Base-by-base conservation (phyloP, 2,113 vertebrate genomes). In the Octodon degus region DNA sequence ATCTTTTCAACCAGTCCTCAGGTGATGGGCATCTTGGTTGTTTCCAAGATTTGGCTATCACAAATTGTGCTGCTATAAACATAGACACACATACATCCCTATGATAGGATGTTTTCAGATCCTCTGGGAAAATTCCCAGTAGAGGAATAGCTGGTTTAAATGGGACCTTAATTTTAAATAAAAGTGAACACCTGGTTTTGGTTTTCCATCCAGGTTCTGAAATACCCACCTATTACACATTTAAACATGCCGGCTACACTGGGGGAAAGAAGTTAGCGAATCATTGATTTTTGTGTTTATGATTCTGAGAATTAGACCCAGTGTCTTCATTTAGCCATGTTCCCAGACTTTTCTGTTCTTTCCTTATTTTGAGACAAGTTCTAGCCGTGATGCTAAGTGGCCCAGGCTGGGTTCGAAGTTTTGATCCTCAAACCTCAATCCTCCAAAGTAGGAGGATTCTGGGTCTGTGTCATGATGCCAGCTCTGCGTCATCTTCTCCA, bases 151-250 rank as follows among this genome's bases (percentile, higher is more conserved):
- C 43, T 43, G 43, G 43, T 43, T 43, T 43, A 43, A 43, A 43
- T 43, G 43, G 43, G 43, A 43, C 53, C 53, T 55, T 34, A 24
- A n/a, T 87, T 94, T 94, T 85, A 50, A 94, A 90, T 81, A 55
- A 77, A 96, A 93, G 62, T 40, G 13, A 86, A 76, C 72, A 63
- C 58, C 5, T 87, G 25, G 14, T 86, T 17, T 94, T 93, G 60
- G 30, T 70, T 93, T 95, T 92, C 43, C 20, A 91, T 94, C 4
- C n/a, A 82, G 32, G 25, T 79, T 86, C 62, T 58, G 47, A 95
- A 96, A 76, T 13, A 24, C 72, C 62, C 86, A 53, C 22, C 40
- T 91, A 34, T 37, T 80, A 94, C 83, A 70, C 10, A 80, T 90
- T 53, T 90, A 94, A 89, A 70, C 20, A 80, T 90, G 40, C 13